Evolutionary conservation across 2,113 vertebrate genomes (phyloP), one percentile per base, ranked within the genome.

Genomic region (Orcinus orca): DNA sequence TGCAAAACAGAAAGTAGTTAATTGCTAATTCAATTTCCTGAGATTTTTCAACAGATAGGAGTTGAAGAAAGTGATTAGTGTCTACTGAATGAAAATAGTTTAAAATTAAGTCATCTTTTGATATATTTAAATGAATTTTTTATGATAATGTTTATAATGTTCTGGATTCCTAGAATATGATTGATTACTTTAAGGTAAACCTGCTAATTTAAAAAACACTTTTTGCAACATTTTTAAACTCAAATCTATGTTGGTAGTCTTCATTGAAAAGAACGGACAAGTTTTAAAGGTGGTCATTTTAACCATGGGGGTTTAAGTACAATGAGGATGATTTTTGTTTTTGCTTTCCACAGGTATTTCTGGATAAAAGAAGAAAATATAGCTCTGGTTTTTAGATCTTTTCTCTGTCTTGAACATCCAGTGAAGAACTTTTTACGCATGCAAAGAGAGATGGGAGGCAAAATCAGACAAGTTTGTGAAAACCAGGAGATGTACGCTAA

Each of bases 71-170:
- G 88, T 93, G 97, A 98, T 98, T 97, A 97, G 88, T 97, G 93
- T 82, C 92, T 93, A 96, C 90, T 96, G 93, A 98, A 95, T 96
- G 87, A 98, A 98, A 98, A 96, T 97, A 97, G 91, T 98, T 98
- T 98, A 92, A 97, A 97, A 97, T 98, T 97, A 98, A 98, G 97
- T 91, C 82, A 97, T 95, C 36, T 96, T 96, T 96, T 92, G 93
- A 91, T 97, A 97, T 96, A 93, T 80, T 88, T 96, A 98, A 98
- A 97, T 96, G 96, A 81, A 96, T 88, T 96, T 96, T 96, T 82
- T 65, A 88, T 95, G 92, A 91, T 60, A 95, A 90, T 97, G 12
- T 97, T 98, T 98, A 98, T 83, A 83, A 88, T 94, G 33, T 84
- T 96, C 62, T 84, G 29, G 6, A 7, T 63, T 60, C 26, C 84